A percentile compares a stretch with the other conserved stretches of the same genome.
Conservation (phyloP, 2,113 vertebrate species). For the Colossoma macropomum region DNA sequence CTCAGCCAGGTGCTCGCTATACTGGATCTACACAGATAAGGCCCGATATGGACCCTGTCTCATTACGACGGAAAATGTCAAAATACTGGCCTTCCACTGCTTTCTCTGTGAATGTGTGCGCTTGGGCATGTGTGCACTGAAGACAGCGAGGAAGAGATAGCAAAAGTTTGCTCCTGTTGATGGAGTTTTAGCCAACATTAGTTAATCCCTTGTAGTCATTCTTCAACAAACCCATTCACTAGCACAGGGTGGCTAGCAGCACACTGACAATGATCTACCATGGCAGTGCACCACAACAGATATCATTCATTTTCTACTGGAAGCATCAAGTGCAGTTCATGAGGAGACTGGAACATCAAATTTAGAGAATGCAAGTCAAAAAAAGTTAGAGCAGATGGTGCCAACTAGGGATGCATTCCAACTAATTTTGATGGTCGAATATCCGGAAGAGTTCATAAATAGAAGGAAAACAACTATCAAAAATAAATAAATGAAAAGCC, state of each 20-base stretch:
- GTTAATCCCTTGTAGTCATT: constrained; percentile 1
- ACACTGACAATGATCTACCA: neutral
- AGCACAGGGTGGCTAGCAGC: neutral
- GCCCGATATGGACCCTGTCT: constrained; percentile 59
- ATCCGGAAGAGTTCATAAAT: too few relatives aligned
- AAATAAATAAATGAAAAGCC: too few relatives aligned
- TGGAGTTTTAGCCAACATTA: constrained; percentile 21
- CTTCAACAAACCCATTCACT: neutral
- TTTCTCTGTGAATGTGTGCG: constrained; percentile 42
- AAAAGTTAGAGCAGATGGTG: too few relatives aligned
- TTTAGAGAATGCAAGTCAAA: neutral
- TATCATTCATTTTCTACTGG: neutral
- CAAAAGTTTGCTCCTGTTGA: constrained; percentile 7
- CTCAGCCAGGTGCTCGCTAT: constrained; percentile 60
- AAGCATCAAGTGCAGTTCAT: neutral
- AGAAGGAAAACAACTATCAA: too few relatives aligned
- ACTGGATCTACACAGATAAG: constrained; percentile 65
- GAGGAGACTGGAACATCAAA: neutral
- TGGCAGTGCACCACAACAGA: neutral
- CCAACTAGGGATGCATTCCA: too few relatives aligned
- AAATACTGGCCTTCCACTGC: constrained; percentile 37
- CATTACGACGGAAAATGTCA: constrained; percentile 65
- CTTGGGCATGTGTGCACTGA: constrained; percentile 13
- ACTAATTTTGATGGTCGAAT: too few relatives aligned
- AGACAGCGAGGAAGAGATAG: constrained; percentile 50